phyloP scores from a whole-genome alignment of 2,113 vertebrate genomes.

The Rafetus swinhoei region DNA sequence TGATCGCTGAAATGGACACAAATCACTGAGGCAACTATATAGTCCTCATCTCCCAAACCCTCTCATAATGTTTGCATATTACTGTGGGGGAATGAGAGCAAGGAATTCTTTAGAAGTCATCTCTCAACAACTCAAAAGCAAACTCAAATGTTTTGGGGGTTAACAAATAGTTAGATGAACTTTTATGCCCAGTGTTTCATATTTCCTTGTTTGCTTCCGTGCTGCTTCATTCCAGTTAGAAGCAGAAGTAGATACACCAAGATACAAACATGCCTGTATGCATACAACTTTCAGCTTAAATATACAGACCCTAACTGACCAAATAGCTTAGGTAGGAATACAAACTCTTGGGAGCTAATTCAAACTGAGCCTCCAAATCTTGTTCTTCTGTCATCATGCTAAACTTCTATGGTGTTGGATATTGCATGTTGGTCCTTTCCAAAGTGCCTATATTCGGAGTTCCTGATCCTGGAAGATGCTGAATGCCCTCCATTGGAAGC shows the following conservation, averaged over 20 bases:
- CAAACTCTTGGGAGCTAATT: background rate
- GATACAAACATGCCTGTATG: background rate
- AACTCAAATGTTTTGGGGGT: background rate
- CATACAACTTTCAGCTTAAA: background rate
- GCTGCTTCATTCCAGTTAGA: background rate
- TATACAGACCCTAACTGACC: background rate
- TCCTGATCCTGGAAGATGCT: background rate
- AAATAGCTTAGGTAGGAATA: background rate
- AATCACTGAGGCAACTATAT: background rate
- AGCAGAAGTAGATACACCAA: background rate
- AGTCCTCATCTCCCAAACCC: background rate
- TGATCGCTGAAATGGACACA: background rate
- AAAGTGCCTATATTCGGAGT: background rate
- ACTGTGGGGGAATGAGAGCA: fast-evolving
- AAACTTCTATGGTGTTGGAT: background rate
- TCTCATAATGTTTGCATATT: background rate
- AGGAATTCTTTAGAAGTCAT: background rate
- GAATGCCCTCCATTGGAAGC: background rate
- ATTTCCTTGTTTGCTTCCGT: fast-evolving
- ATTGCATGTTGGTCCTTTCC: fast-evolving
- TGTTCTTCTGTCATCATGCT: background rate
- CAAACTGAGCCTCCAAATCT: background rate
- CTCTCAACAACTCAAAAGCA: background rate
- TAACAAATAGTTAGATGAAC: background rate
- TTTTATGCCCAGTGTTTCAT: background rate